Conservation (phyloP, 2,113 vertebrate species). For the Platysteira castanea region DNA sequence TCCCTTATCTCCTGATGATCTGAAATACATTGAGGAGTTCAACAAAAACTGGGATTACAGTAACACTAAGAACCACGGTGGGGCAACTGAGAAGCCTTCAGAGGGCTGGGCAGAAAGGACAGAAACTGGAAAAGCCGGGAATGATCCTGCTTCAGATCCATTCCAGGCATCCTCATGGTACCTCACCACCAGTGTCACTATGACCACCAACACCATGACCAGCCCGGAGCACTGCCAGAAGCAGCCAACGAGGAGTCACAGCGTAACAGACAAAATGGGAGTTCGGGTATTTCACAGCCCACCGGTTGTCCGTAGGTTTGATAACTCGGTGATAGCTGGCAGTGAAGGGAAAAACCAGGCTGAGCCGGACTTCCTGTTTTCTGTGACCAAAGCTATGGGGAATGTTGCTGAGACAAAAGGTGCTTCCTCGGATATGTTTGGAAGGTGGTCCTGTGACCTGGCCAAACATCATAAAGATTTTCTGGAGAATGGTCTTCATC, state of each 20-base stretch:
- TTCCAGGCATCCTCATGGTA: constrained; percentile 89
- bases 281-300: constrained; percentile 86
- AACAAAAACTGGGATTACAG: constrained; percentile 89
- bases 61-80: constrained; percentile 27
- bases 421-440: constrained; percentile 77
- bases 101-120: constrained; percentile 80
- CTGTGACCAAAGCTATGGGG: constrained; percentile 77
- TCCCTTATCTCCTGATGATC: constrained; percentile 93
- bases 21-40: constrained; percentile 98
- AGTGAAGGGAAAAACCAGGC: constrained; percentile 51
- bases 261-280: constrained; percentile 75
- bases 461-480: constrained; percentile 78
- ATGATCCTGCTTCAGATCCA: constrained; percentile 63
- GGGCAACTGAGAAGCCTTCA: constrained; percentile 47
- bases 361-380: constrained; percentile 79
- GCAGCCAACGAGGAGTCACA: constrained; percentile 71
- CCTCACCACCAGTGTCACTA: constrained; percentile 91
- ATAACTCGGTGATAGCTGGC: constrained; percentile 43
- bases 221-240: constrained; percentile 90
- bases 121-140: constrained; percentile 67
- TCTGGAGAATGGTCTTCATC: constrained; percentile 65
- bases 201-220: constrained; percentile 92
- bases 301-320: constrained; percentile 66
- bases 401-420: constrained; percentile 64
- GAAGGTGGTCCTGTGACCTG: constrained; percentile 83